These are phyloP conservation scores for Saturnia pavonia DNA, from an alignment of 2,888 invertebrate genomes.

Conservation along the genomic window DNA sequence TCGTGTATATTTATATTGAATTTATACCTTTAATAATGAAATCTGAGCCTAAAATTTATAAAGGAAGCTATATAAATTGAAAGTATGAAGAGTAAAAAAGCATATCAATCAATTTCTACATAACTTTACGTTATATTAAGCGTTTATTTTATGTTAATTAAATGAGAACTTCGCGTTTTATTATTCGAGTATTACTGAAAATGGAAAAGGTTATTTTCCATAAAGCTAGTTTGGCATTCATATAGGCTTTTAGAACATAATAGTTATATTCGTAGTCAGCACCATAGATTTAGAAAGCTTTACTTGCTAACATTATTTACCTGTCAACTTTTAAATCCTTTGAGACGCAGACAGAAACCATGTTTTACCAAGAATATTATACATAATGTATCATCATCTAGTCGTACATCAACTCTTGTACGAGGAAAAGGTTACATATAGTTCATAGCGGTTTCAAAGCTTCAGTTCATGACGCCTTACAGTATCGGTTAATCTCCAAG, in stretches of 20 bases:
- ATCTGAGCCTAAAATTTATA: not conserved
- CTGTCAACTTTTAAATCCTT: conserved; percentile 19
- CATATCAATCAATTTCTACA: not conserved
- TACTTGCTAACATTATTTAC: not conserved
- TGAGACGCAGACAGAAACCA: conserved; percentile 6
- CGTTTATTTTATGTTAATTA: not conserved
- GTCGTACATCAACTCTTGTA: not conserved
- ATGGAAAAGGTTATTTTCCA: not conserved
- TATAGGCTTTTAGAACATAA: conserved; percentile 1
- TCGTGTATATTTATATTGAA: not conserved
- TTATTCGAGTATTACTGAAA: not conserved
- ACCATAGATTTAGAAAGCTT: conserved; percentile 6
- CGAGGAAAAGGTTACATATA: not conserved
- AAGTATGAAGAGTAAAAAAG: not conserved
- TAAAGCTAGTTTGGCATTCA: not conserved
- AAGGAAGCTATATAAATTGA: not conserved
- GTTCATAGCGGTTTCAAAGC: too few relatives aligned
- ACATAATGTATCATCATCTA: not conserved
- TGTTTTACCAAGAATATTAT: conserved; percentile 3
- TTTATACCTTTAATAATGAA: not conserved
- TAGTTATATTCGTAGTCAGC: not conserved
- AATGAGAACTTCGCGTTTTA: conserved; percentile 13
- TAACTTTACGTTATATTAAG: not conserved
- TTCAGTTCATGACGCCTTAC: too few relatives aligned
- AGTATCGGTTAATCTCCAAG: too few relatives aligned